These are phyloP conservation scores for Balanococcus diminutus DNA, from an alignment of 2,888 invertebrate species.

Conservation along the genomic window DNA sequence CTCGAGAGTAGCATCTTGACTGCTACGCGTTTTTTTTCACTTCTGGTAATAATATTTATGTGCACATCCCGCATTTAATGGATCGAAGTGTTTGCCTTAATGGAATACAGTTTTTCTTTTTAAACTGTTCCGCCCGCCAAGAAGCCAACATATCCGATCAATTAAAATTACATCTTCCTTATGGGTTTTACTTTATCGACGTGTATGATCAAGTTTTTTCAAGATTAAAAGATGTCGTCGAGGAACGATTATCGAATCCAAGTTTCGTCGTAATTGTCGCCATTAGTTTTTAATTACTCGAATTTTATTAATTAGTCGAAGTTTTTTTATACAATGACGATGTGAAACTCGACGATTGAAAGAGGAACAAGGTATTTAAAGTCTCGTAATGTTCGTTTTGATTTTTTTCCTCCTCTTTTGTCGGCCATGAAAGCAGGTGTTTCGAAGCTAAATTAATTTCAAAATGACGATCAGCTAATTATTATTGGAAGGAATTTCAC, in stretches of 20 bases:
- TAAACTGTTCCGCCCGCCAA: background rate
- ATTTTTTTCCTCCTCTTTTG: background rate
- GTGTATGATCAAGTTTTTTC: background rate
- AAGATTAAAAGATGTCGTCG: background rate
- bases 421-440: too few relatives aligned
- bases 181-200: background rate
- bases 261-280: background rate
- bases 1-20: too few relatives aligned
- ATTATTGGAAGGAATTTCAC: too few relatives aligned
- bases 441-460: too few relatives aligned
- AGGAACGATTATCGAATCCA: background rate
- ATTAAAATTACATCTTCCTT: conserved; percentile 5
- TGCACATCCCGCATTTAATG: conserved; percentile 3
- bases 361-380: background rate
- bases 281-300: background rate
- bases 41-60: background rate
- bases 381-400: background rate
- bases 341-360: background rate
- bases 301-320: background rate
- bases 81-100: background rate
- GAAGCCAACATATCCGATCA: background rate
- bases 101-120: background rate
- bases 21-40: background rate
- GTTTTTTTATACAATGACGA: background rate
- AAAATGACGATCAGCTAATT: too few relatives aligned